Conservation (phyloP, 2,797 vertebrate species). For the Sebastes kiyomatsui region DNA sequence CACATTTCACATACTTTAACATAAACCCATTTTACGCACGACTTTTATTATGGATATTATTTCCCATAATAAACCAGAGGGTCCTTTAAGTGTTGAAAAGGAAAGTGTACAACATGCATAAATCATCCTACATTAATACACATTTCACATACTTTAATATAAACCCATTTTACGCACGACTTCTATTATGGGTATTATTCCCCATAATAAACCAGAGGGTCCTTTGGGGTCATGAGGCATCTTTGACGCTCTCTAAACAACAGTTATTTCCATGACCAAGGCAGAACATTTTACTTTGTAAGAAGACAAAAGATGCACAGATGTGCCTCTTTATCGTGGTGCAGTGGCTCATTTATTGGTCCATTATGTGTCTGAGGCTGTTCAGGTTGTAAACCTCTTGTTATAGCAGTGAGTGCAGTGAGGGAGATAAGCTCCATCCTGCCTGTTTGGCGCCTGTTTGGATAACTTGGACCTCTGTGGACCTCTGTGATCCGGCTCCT, state of each 20-base stretch:
- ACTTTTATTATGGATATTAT: neutral
- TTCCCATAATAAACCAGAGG: neutral
- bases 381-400: slow-evolving; percentile 9
- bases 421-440: slow-evolving; percentile 55
- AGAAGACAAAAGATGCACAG: neutral
- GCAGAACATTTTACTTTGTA: neutral
- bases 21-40: too few species aligned
- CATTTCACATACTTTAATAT: neutral
- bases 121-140: too few species aligned
- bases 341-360: neutral
- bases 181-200: neutral
- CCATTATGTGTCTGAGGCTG: slow-evolving; percentile 2
- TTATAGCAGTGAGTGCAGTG: slow-evolving; percentile 7
- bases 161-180: slow-evolving; percentile 1
- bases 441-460: slow-evolving; percentile 59
- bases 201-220: neutral
- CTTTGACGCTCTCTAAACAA: neutral
- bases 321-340: neutral
- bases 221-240: rapidly evolving
- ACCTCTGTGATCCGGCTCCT: slow-evolving; percentile 57
- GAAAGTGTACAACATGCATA: neutral
- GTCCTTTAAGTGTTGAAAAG: neutral
- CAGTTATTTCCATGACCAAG: neutral
- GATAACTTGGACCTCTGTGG: slow-evolving; percentile 55
- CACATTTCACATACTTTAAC: too few species aligned